phyloP scores from a whole-genome alignment of 2,797 vertebrate species.

The Discoglossus pictus region DNA sequence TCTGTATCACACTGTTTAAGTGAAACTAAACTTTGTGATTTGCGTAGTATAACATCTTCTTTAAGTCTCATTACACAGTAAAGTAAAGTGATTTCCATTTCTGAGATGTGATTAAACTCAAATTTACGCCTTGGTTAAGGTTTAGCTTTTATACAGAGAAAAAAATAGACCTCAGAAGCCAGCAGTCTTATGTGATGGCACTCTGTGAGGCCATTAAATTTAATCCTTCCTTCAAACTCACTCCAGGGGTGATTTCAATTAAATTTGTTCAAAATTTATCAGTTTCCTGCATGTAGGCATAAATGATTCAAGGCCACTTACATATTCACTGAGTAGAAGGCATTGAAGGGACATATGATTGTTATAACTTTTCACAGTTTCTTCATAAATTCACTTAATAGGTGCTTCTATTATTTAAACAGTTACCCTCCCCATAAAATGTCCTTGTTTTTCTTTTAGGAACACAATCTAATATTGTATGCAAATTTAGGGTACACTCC shows the following conservation, averaged over 20 bases:
- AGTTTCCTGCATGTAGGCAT: constrained; percentile 71
- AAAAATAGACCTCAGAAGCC: constrained; percentile 59
- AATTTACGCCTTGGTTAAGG: constrained; percentile 56
- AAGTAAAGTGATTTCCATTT: constrained; percentile 59
- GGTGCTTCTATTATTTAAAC: constrained; percentile 61
- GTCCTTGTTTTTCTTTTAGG: constrained; percentile 39
- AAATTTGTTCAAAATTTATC: constrained; percentile 75
- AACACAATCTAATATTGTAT: constrained; percentile 47
- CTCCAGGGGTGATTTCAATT: constrained; percentile 78
- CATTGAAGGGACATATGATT: constrained; percentile 60
- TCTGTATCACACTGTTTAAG: constrained; percentile 16
- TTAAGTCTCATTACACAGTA: constrained; percentile 60
- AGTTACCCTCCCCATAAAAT: constrained; percentile 46
- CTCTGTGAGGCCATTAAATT: constrained; percentile 66
- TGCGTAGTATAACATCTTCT: constrained; percentile 57
- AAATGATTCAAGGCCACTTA: constrained; percentile 73
- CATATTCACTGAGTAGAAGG: constrained; percentile 58
- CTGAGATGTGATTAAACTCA: constrained; percentile 64
- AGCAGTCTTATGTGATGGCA: constrained; percentile 39
- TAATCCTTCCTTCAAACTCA: constrained; percentile 68
- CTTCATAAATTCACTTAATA: constrained; percentile 63
- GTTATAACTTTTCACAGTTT: constrained; percentile 64
- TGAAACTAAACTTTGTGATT: constrained; percentile 53
- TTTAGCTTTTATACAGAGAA: constrained; percentile 56
- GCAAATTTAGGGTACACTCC: constrained; percentile 48